A percentile compares a stretch with the other conserved stretches of the same genome.
These are phyloP conservation scores for Taeniopygia guttata DNA, from an alignment of 2,797 vertebrate species.

Conservation along the genomic window DNA sequence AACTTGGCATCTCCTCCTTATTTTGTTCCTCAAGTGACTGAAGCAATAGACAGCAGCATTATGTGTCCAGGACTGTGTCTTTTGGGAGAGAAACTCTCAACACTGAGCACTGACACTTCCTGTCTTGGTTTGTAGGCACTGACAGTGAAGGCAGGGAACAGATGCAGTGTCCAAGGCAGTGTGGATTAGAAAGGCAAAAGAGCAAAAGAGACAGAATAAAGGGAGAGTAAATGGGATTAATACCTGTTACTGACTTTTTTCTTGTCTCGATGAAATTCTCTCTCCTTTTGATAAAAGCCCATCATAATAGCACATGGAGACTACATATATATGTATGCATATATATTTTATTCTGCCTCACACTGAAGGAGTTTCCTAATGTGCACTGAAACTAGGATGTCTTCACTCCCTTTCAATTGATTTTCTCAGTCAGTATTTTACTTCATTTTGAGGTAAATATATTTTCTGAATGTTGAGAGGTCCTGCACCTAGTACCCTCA, in stretches of 20 bases:
- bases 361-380: background rate
- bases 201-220: background rate
- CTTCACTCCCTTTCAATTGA: background rate
- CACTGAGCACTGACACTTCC: background rate
- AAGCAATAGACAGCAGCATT: background rate
- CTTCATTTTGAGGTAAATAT: background rate
- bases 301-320: background rate
- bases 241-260: background rate
- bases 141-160: background rate
- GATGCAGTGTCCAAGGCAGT: background rate
- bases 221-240: background rate
- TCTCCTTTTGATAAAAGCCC: background rate
- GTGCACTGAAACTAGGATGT: background rate
- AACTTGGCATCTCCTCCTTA: rapidly evolving
- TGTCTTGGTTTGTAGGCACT: background rate
- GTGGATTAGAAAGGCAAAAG: background rate
- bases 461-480: background rate
- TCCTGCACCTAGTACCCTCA: rapidly evolving
- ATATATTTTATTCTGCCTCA: background rate
- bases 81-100: background rate
- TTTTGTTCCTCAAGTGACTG: background rate
- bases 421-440: background rate
- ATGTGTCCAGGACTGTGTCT: background rate
- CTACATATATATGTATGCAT: too few species aligned
- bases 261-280: background rate